Conservation (phyloP, 2,888 invertebrate genomes). For the Nycteola revayana region DNA sequence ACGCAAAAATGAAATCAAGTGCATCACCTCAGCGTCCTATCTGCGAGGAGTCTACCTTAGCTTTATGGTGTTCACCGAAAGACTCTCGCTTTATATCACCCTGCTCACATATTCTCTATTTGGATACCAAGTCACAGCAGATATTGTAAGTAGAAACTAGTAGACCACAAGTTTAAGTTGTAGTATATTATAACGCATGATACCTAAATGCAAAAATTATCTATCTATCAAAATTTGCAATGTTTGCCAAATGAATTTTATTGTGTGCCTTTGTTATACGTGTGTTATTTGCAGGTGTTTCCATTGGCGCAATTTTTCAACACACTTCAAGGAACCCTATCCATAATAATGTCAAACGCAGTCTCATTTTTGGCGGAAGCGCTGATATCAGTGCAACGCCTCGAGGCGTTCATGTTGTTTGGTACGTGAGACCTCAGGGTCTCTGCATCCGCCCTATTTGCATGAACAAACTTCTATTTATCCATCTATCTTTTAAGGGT, state of each 20-base stretch:
- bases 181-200: too few relatives aligned
- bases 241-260: too few relatives aligned
- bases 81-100: slow-evolving; percentile 91
- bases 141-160: slow-evolving; percentile 71
- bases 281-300: slow-evolving; percentile 74
- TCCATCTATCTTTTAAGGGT: slow-evolving; percentile 36
- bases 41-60: slow-evolving; percentile 85
- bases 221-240: too few relatives aligned
- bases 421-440: slow-evolving; percentile 59
- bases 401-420: slow-evolving; percentile 82
- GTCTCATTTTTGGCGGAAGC: slow-evolving; percentile 83
- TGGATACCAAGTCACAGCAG: slow-evolving; percentile 82
- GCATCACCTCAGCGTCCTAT: slow-evolving; percentile 84
- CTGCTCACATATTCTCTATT: slow-evolving; percentile 88
- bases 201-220: too few relatives aligned
- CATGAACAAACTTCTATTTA: slow-evolving; percentile 11
- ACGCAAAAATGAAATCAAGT: slow-evolving; percentile 85
- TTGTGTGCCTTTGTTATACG: slow-evolving; percentile 10
- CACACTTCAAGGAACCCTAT: slow-evolving; percentile 83
- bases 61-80: slow-evolving; percentile 91
- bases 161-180: too few relatives aligned
- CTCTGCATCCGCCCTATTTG: slow-evolving; percentile 26
- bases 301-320: slow-evolving; percentile 85
- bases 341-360: slow-evolving; percentile 83
- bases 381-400: slow-evolving; percentile 81